Evolutionary conservation across 2,113 vertebrate species (phyloP), one percentile per base, ranked within the genome.

Genomic region (Tyto alba): DNA sequence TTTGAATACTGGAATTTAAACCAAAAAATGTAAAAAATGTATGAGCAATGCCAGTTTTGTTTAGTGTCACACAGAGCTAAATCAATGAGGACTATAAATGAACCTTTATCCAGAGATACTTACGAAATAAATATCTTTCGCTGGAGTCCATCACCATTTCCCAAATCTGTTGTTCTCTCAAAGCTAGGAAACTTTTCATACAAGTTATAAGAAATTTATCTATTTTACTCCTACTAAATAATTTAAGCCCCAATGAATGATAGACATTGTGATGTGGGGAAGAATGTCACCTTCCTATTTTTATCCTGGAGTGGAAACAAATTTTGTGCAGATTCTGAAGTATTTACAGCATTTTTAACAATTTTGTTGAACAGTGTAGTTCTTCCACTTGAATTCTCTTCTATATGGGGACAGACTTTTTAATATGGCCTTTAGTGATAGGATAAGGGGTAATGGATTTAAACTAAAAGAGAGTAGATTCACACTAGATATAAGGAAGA

Each of bases 1-100:
- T 82, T 86, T 75, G 85, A 92, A 92, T 56, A 40, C 18, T 80
- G 55, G 63, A 94, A 74, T 90, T 94, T 73, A 88, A 94, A 92
- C 9, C 2, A 68, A 86, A 87, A 95, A 78, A 52, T 17, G 41
- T 48, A 67, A 92, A 91, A 87, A 80, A 55, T 8, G 48, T 55
- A 90, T 73, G 68, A 96, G 71, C 56, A 95, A 92, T 90, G 76
- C 30, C 7, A 3, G 34, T 86, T 94, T 80, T 90, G 43, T 71
- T 93, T 86, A 67, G 38, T 81, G 68, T 93, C 92, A 93, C 29
- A 76, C 23, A 68, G 11, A 87, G 36, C 68, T 72, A 90, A 68
- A 92, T 81, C 77, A 84, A 26, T 64, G 73, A 81, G 60, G 64
- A 95, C 23, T 81, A 90, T 60, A 89, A 89, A 90, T 57, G 47